Evolutionary conservation across 2,888 invertebrate species (phyloP).

Genomic region (Folsomia candida): DNA sequence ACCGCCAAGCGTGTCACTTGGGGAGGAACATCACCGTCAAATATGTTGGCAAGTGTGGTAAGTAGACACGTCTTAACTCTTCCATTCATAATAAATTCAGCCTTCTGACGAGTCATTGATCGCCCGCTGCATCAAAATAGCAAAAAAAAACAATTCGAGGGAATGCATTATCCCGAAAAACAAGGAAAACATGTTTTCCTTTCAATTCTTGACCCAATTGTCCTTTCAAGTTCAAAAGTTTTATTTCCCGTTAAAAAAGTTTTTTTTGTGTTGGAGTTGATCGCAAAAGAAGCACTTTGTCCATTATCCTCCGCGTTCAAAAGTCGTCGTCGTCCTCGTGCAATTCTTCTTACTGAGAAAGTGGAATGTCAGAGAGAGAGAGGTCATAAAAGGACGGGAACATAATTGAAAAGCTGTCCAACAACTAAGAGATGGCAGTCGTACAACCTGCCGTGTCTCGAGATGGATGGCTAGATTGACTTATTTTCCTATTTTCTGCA

Average conservation of each 20-base stretch:
- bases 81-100: background rate
- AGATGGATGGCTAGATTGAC: no score
- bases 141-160: background rate
- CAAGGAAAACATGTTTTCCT: no score
- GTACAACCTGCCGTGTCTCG: conserved; percentile 1
- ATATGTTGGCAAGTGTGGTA: conserved; percentile 84
- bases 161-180: background rate
- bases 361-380: background rate
- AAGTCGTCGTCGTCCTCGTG: background rate
- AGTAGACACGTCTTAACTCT: conserved; percentile 54
- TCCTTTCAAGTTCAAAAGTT: background rate
- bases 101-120: background rate
- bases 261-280: background rate
- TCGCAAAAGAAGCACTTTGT: background rate
- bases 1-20: conserved; percentile 72
- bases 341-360: background rate
- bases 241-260: background rate
- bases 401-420: background rate
- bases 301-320: background rate
- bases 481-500: background rate
- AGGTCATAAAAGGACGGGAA: background rate
- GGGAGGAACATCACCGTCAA: conserved; percentile 74
- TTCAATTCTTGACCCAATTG: background rate
- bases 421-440: background rate
- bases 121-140: no score